Conservation (phyloP, 2,113 vertebrate genomes). For the Henicopernis longicauda region DNA sequence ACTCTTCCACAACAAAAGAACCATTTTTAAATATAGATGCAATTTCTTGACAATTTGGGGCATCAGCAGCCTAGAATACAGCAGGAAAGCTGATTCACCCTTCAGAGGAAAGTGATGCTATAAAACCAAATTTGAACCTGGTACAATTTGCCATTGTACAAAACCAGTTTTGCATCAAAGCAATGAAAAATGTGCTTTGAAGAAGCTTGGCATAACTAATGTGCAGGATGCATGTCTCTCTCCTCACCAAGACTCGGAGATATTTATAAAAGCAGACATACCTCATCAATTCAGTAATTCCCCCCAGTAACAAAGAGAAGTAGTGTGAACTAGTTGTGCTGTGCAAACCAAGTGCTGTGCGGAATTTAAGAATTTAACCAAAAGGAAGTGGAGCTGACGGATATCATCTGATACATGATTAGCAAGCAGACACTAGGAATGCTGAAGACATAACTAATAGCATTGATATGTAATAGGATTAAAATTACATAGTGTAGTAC, state of each 20-base stretch:
- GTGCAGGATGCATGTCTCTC: not conserved
- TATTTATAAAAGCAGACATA: constrained; percentile 24
- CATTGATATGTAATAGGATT: not conserved
- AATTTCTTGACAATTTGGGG: not conserved
- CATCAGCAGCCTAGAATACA: not conserved
- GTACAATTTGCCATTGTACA: not conserved
- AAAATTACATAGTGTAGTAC: not conserved
- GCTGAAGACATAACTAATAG: constrained; percentile 5
- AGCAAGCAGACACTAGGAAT: not conserved
- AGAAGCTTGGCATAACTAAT: not conserved
- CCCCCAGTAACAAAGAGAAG: not conserved
- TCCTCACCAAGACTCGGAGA: not conserved
- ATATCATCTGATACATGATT: not conserved
- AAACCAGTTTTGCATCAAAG: not conserved
- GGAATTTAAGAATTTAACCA: constrained; percentile 29
- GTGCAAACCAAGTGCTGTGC: not conserved
- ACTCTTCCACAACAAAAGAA: not conserved
- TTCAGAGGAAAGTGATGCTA: not conserved
- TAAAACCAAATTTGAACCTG: not conserved
- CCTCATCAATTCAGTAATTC: constrained; percentile 11
- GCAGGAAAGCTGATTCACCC: not conserved
- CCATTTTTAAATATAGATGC: not conserved
- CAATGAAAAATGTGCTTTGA: not conserved
- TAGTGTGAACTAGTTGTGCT: not conserved
- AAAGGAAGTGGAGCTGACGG: not conserved